A percentile compares a stretch with the other conserved stretches of the same genome.
Evolutionary conservation across 2,888 invertebrate species (phyloP).

Genomic region (Cephus sareptanus): DNA sequence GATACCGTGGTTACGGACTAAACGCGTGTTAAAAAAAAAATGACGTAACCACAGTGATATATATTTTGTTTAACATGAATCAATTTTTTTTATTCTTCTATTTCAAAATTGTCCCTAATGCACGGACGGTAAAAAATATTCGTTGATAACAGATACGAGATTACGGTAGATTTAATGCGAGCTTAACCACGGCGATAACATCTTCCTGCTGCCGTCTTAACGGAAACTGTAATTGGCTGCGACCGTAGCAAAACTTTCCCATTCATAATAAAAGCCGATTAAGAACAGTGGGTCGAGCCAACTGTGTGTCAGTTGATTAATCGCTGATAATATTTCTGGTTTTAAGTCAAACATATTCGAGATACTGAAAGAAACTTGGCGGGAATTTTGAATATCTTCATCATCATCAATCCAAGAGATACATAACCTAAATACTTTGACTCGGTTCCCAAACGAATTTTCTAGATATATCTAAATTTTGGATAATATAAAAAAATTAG

Average conservation of each 20-base stretch:
- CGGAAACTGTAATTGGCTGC: not conserved
- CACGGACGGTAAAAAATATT: not conserved
- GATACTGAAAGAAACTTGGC: not conserved
- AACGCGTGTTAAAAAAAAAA: not conserved
- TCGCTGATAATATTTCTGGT: not conserved
- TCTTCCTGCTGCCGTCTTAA: not conserved
- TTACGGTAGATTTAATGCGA: not conserved
- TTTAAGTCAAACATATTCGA: not conserved
- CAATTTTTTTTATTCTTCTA: not conserved
- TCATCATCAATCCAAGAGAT: not conserved
- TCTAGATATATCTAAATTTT: not conserved
- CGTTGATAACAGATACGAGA: not conserved
- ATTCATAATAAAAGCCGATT: not conserved
- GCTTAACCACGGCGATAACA: not conserved
- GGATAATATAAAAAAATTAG: not conserved
- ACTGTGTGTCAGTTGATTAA: not conserved
- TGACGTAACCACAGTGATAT: not conserved
- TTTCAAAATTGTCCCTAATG: not conserved
- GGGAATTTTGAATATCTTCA: not conserved
- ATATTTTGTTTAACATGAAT: not conserved
- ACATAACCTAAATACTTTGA: not conserved
- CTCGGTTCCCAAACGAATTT: not conserved
- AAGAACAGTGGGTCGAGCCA: conserved; percentile 1
- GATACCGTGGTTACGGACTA: not conserved
- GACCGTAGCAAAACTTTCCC: not conserved